Evolutionary conservation across 2,888 invertebrate species (phyloP).

Genomic region (Pachycephus smyrnensis): DNA sequence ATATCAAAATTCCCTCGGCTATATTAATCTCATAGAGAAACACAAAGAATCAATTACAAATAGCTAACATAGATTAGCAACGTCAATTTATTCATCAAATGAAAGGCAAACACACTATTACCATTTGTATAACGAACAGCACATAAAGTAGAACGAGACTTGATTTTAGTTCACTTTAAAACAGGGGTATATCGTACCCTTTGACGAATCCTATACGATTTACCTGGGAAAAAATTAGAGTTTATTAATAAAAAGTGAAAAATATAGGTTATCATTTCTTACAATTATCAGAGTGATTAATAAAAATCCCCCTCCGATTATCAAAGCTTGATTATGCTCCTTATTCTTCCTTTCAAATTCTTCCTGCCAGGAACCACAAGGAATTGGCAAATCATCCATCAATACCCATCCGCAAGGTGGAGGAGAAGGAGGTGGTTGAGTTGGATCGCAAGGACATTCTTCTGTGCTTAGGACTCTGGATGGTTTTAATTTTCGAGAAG

Average conservation of each 20-base stretch:
- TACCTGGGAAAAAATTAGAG: slow-evolving; percentile 22
- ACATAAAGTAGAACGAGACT: not conserved
- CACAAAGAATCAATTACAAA: not conserved
- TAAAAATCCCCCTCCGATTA: slow-evolving; percentile 28
- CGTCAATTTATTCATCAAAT: not conserved
- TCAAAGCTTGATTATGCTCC: slow-evolving; percentile 26
- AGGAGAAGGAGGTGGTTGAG: slow-evolving; percentile 12
- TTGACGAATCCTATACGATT: slow-evolving; percentile 26
- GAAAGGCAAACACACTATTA: not conserved
- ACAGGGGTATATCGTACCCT: slow-evolving; percentile 29
- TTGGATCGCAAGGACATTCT: slow-evolving; percentile 20
- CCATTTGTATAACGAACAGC: not conserved
- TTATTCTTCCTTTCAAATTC: slow-evolving; percentile 30
- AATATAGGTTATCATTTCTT: slow-evolving; percentile 9
- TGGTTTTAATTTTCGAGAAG: slow-evolving; percentile 17
- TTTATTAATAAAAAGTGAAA: not conserved
- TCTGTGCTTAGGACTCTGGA: slow-evolving; percentile 18
- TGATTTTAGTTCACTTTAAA: slow-evolving; percentile 4
- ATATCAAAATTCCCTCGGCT: not conserved
- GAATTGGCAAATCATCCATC: slow-evolving; percentile 36
- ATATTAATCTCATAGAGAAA: not conserved
- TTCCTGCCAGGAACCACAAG: slow-evolving; percentile 35
- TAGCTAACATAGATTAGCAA: not conserved
- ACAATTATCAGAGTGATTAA: slow-evolving; percentile 28
- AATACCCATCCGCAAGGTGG: not conserved